phyloP scores from a whole-genome alignment of 2,888 invertebrate genomes.

The Tetragonisca angustula region DNA sequence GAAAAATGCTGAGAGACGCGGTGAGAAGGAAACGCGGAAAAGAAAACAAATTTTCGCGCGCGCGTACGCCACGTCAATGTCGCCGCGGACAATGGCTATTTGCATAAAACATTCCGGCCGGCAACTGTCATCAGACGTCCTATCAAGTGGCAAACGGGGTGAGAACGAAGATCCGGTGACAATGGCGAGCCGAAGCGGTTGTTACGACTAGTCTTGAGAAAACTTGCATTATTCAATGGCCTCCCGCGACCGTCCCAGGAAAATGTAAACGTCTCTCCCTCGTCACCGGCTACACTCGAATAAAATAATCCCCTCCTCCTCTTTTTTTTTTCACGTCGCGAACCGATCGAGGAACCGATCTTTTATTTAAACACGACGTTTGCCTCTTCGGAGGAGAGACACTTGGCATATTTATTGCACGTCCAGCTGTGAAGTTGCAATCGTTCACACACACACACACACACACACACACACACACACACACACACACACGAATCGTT shows the following conservation, averaged over 20 bases:
- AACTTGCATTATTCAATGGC: constrained; percentile 59
- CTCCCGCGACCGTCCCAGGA: constrained; percentile 28
- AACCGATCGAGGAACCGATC: neutral
- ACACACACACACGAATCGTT: neutral
- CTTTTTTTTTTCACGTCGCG: neutral
- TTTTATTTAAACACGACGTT: neutral
- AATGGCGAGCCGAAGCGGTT: constrained; percentile 60
- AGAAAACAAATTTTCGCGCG: constrained; percentile 67
- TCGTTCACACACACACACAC: neutral
- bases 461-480: too few species aligned
- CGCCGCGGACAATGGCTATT: constrained; percentile 76
- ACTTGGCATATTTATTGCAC: neutral
- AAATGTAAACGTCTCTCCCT: constrained; percentile 46
- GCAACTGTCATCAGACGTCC: constrained; percentile 71
- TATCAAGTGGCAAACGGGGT: constrained; percentile 55
- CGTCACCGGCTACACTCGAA: neutral
- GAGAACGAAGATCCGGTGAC: constrained; percentile 66
- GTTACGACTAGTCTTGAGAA: constrained; percentile 53
- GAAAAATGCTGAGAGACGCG: neutral
- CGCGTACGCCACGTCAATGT: constrained; percentile 71
- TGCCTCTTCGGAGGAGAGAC: neutral
- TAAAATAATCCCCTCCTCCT: constrained; percentile 2
- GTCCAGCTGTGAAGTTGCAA: neutral
- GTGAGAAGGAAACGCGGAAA: constrained; percentile 53
- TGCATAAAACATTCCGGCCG: constrained; percentile 79